Conservation (phyloP, 2,888 invertebrate genomes). For the Herminia tarsipennalis region DNA sequence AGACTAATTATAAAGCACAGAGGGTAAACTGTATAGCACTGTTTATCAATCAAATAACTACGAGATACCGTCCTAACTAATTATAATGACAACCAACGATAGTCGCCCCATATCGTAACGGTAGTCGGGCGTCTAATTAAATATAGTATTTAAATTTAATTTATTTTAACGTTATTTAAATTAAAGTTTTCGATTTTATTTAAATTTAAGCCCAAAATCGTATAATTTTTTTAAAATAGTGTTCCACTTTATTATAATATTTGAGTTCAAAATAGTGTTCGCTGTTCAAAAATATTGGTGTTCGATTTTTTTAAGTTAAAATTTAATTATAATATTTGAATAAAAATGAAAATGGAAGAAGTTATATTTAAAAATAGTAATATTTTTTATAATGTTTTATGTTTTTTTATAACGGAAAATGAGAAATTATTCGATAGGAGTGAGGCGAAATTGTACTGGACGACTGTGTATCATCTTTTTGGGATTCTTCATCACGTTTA, state of each 20-base stretch:
- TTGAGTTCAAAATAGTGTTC: no score
- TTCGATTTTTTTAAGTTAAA: conserved; percentile 1
- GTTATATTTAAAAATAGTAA: conserved; percentile 65
- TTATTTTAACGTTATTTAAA: no score
- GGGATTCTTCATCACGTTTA: conserved; percentile 58
- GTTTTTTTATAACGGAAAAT: conserved; percentile 75
- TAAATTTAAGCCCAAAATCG: no score
- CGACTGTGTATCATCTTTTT: conserved; percentile 65
- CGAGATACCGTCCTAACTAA: conserved; percentile 23
- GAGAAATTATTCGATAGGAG: conserved; percentile 72
- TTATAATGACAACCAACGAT: conserved; percentile 5
- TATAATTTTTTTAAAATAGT: no score
- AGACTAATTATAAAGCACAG: no score
- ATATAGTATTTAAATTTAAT: no score
- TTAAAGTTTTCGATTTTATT: background rate
- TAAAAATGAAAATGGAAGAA: conserved; percentile 61
- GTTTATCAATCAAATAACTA: conserved; percentile 1
- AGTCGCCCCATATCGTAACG: conserved; percentile 27
- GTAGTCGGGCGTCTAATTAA: conserved; percentile 29
- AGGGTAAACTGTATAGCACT: conserved; percentile 12
- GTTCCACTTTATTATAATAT: no score
- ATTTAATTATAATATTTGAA: background rate
- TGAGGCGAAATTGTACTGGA: conserved; percentile 71
- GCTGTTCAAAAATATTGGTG: conserved; percentile 6
- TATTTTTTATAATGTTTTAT: conserved; percentile 70